Evolutionary conservation across 2,888 invertebrate species (phyloP), one percentile per base, ranked within the genome.

Genomic region (Drosophila leonis): DNA sequence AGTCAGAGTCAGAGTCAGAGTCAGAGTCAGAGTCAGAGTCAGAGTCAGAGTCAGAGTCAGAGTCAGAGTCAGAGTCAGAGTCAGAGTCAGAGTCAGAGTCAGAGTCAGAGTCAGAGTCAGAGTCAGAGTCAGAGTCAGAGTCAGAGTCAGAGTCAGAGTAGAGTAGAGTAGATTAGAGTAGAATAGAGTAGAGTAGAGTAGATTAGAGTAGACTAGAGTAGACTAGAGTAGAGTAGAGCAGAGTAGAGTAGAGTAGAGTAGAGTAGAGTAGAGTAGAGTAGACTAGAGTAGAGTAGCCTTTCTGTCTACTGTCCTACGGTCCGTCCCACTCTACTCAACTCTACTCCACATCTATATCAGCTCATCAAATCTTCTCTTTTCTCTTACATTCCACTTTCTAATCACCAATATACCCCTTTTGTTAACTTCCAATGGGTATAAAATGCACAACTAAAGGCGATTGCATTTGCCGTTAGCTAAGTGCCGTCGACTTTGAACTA

Each of bases 401-500:
- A 6, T 10, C 27, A 18, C 5, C 8, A 12, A 39, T 39, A 39
- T 54, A 29, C 54, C 27, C 54, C n/a, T 13, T 24, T 8, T 27
- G 13, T 18, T 4, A 27, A 39, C 13, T 18, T 27, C 1, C 8
- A 54, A 9, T 39, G 39, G 8, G 54, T 13, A 42, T 31, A 42
- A 65, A 70, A 63, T 48, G 62, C 64, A 56, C 72, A 69, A 61
- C 65, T 52, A 70, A 69, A 67, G 80, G 69, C 85, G 80, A 76
- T 77, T 87, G 82, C 75, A 72, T 70, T 78, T 76, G 61, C 78
- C 77, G 62, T 60, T 75, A 69, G 68, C 77, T 86, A 83, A 83
- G 86, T 81, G 82, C 86, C 76, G 78, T 55, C 68, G 74, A 71
- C 86, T 83, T 81, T 83, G 83, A 82, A 82, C 85, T 83, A 72